Percentiles rank a stretch among this genome's conserved stretches.
Conservation (phyloP, 2,888 invertebrate genomes). For the Melinopterus prodromus region DNA sequence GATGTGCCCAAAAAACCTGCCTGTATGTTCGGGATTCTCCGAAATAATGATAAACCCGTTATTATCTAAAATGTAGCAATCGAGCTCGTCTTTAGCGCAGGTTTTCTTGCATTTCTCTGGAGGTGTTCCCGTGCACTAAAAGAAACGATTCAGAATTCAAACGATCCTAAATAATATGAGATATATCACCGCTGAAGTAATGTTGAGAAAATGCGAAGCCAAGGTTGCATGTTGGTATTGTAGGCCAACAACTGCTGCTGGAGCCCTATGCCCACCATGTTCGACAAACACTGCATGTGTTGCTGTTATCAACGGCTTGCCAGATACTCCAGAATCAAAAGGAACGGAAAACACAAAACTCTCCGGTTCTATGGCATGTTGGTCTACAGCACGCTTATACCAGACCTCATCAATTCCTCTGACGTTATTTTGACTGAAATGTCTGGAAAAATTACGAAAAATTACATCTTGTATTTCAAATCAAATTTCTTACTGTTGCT, state of each 20-base stretch:
- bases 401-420: constrained; percentile 88
- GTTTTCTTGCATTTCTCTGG: constrained; percentile 80
- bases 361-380: constrained; percentile 84
- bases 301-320: constrained; percentile 80
- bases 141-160: constrained; percentile 39
- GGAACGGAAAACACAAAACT: constrained; percentile 92
- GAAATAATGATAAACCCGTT: constrained; percentile 94
- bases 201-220: constrained; percentile 85
- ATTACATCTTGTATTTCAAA: not conserved
- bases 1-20: constrained; percentile 92
- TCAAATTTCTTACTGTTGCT: too few relatives aligned
- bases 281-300: constrained; percentile 91
- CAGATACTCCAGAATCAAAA: constrained; percentile 69
- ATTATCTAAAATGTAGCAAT: constrained; percentile 94
- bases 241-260: constrained; percentile 91
- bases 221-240: constrained; percentile 87
- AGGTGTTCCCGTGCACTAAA: constrained; percentile 70
- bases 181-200: constrained; percentile 80
- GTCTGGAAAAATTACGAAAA: constrained; percentile 62
- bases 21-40: constrained; percentile 85
- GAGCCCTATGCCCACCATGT: constrained; percentile 82
- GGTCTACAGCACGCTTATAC: constrained; percentile 92
- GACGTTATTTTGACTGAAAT: constrained; percentile 82
- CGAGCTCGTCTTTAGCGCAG: constrained; percentile 85
- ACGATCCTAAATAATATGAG: not conserved